Percentiles rank a stretch among this genome's conserved stretches.
Evolutionary conservation across 2,113 vertebrate species (phyloP).

Genomic region (Thomomys bottae): DNA sequence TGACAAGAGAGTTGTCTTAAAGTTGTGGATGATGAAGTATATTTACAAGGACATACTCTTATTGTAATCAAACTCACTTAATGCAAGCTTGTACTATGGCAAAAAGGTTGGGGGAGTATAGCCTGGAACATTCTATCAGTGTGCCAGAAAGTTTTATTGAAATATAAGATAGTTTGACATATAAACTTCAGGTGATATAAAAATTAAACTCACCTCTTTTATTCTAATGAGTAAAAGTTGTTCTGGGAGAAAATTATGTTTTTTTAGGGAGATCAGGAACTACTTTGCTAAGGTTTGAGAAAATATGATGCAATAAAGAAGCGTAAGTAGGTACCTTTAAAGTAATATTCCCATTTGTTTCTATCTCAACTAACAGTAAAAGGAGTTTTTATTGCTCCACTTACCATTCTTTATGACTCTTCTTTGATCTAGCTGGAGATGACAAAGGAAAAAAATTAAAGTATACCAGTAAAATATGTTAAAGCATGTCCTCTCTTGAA

Average conservation of each 20-base stretch:
- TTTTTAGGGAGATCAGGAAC: constrained; percentile 33
- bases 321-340: constrained; percentile 65
- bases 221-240: constrained; percentile 13
- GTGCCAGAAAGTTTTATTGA: constrained; percentile 66
- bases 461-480: constrained; percentile 1
- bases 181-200: constrained; percentile 61
- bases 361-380: constrained; percentile 55
- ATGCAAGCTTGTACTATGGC: constrained; percentile 38
- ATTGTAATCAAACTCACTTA: neutral
- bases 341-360: constrained; percentile 63
- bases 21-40: constrained; percentile 4
- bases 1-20: constrained; percentile 54
- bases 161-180: constrained; percentile 62
- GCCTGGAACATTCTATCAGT: constrained; percentile 35
- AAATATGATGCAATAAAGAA: constrained; percentile 59
- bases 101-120: neutral
- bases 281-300: constrained; percentile 44
- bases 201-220: constrained; percentile 66
- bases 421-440: constrained; percentile 51
- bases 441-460: constrained; percentile 41
- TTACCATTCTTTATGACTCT: constrained; percentile 52
- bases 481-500: constrained; percentile 63
- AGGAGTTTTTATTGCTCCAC: constrained; percentile 62
- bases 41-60: constrained; percentile 32
- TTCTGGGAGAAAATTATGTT: constrained; percentile 61